Conservation (phyloP, 2,888 invertebrate species). For the Dynastes tityus region DNA sequence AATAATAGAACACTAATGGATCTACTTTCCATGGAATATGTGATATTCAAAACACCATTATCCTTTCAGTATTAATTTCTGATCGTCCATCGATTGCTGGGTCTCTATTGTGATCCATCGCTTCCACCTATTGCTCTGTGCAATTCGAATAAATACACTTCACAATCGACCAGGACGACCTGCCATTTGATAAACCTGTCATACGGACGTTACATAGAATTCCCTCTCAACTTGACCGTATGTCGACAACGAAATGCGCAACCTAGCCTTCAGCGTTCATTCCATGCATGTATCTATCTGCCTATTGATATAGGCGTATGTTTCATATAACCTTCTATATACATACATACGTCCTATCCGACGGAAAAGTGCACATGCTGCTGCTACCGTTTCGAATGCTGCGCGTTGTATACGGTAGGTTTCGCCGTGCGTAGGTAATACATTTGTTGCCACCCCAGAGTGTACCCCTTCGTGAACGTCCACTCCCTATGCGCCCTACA, state of each 20-base stretch:
- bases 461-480: conserved; percentile 30
- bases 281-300: conserved; percentile 12
- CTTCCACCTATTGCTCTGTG: conserved; percentile 3
- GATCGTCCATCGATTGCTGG: not conserved
- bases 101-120: not conserved
- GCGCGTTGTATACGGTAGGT: conserved; percentile 15
- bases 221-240: conserved; percentile 67
- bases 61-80: not conserved
- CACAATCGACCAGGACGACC: conserved; percentile 25
- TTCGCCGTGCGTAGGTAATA: conserved; percentile 32
- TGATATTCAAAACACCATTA: conserved; percentile 8
- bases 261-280: conserved; percentile 52
- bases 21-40: too few species aligned
- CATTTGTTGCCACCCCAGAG: conserved; percentile 42
- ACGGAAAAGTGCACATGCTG: conserved; percentile 47
- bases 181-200: conserved; percentile 57
- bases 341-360: not conserved
- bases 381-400: conserved; percentile 42
- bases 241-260: conserved; percentile 67
- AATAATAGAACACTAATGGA: too few species aligned
- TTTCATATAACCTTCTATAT: conserved; percentile 2
- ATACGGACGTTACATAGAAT: conserved; percentile 28
- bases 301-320: conserved; percentile 20
- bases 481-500: conserved; percentile 38
- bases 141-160: conserved; percentile 23